Base-by-base conservation (phyloP, 2,888 invertebrate species). In the Tetragnatha montana region DNA sequence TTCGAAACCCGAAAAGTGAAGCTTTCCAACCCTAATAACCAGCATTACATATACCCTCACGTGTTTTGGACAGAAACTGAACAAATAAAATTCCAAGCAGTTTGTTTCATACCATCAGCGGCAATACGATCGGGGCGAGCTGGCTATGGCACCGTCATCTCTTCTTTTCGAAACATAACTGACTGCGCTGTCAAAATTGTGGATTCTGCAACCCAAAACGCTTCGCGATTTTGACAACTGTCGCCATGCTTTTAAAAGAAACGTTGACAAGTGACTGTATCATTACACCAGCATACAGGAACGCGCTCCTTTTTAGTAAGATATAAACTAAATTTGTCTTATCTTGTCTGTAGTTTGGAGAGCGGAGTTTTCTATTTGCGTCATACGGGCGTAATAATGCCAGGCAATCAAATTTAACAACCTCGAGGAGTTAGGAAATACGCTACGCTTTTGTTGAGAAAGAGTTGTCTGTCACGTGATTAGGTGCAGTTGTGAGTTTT, bases 221-320 rank as follows among this genome's bases (percentile, higher is more conserved):
- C 74, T 82, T 74, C 73, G 17, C 74, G 82, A 60, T 82, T 82
- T 51, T 74, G 82, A 82, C 82, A 82, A 73, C 82, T 82, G 82
- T 82, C 82, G 17, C 17, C 51, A 82, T n/a, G 50, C 73, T 22
- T 78, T 82, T 74, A 22, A 82, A 82, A 74, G 60, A 60, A 74
- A 51, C 35, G 73, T 60, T 82, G 82, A 82, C 82, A 74, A 51
- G 51, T 51, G 82, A 35, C 73, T 74, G 73, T 74, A 51, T 74
- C 82, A 82, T 60, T 82, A 82, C 74, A 50, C 60, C 60, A 14
- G 35, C 51, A n/a, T 10, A 50, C 76, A 19, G 60, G 17, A 78
- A 60, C 51, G 51, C 78, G 22, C 51, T 78, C 60, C 51, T 19
- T 60, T 60, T 35, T 60, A 17, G 60, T 60, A 1, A 10, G 12